Evolutionary conservation across 2,113 vertebrate genomes (phyloP).

Genomic region (Neodontobutis hainanensis): DNA sequence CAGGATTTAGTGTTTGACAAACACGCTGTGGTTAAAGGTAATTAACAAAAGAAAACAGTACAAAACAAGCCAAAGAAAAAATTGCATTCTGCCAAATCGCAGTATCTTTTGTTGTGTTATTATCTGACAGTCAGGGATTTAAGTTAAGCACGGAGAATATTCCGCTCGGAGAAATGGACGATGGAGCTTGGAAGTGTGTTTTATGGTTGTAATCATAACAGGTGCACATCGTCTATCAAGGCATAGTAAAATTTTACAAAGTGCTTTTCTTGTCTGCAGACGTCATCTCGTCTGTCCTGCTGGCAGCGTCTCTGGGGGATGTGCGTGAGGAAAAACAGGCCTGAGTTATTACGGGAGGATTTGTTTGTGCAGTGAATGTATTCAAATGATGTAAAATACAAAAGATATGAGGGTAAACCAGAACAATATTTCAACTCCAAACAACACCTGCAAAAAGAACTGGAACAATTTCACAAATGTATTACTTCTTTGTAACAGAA

Average conservation of each 20-base stretch:
- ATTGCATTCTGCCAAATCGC: constrained; percentile 50
- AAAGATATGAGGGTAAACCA: constrained; percentile 16
- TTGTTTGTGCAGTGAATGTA: constrained; percentile 22
- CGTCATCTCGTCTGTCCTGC: constrained; percentile 38
- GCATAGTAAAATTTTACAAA: constrained; percentile 57
- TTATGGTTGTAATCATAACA: constrained; percentile 59
- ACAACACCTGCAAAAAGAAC: constrained; percentile 35
- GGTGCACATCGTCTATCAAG: constrained; percentile 63
- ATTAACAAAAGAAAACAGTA: constrained; percentile 64
- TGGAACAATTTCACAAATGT: not conserved
- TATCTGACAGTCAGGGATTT: constrained; percentile 54
- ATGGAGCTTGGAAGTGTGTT: constrained; percentile 45
- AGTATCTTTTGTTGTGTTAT: constrained; percentile 56
- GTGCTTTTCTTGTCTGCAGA: constrained; percentile 48
- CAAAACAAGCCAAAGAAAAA: constrained; percentile 46
- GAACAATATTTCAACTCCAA: constrained; percentile 7
- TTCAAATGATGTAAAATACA: constrained; percentile 35
- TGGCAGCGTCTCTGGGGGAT: constrained; percentile 35
- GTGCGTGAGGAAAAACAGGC: constrained; percentile 28
- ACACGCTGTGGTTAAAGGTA: constrained; percentile 53
- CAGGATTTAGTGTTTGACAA: constrained; percentile 42
- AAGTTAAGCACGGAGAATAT: constrained; percentile 49
- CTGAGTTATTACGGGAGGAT: constrained; percentile 29
- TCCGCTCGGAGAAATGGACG: constrained; percentile 53
- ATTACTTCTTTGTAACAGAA: too few relatives aligned